A percentile compares a stretch with the other conserved stretches of the same genome.
These are phyloP conservation scores for Sabellastarte sp. DNA, from an alignment of 2,888 invertebrate species.

Conservation along the genomic window DNA sequence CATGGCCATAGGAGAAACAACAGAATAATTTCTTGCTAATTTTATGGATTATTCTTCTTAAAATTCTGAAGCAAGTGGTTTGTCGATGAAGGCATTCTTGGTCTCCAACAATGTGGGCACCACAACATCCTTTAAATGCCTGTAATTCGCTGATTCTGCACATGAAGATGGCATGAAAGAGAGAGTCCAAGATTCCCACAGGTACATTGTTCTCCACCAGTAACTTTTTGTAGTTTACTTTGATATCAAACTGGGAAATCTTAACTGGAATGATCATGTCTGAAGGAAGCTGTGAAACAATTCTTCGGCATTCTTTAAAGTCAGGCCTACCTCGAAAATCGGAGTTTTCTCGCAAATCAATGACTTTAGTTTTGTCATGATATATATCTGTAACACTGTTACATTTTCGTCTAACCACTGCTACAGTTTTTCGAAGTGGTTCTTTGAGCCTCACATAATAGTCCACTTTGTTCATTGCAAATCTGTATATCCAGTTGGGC, in stretches of 20 bases:
- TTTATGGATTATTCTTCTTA: too few species aligned
- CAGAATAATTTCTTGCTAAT: too few species aligned
- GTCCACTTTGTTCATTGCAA: constrained; percentile 14
- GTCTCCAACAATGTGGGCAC: constrained; percentile 34
- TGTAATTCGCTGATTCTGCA: constrained; percentile 24
- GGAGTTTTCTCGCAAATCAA: constrained; percentile 11
- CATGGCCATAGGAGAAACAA: too few species aligned
- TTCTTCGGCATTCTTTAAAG: constrained; percentile 13
- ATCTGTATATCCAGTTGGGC: constrained; percentile 35
- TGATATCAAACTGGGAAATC: constrained; percentile 22
- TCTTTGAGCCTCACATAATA: constrained; percentile 41
- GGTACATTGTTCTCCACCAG: constrained; percentile 27
- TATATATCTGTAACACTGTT: neutral
- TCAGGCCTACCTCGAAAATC: constrained; percentile 16
- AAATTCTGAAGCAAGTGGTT: too few species aligned
- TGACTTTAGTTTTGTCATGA: constrained; percentile 7
- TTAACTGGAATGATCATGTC: constrained; percentile 22
- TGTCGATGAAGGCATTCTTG: too few species aligned
- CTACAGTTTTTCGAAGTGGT: constrained; percentile 23
- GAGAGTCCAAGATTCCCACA: constrained; percentile 19
- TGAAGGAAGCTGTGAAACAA: constrained; percentile 16
- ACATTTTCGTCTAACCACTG: constrained; percentile 7
- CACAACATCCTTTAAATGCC: constrained; percentile 26
- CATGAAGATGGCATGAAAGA: constrained; percentile 21
- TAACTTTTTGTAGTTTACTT: constrained; percentile 26